Base-by-base conservation (phyloP, 2,113 vertebrate species). In the Xiphophorus maculatus region DNA sequence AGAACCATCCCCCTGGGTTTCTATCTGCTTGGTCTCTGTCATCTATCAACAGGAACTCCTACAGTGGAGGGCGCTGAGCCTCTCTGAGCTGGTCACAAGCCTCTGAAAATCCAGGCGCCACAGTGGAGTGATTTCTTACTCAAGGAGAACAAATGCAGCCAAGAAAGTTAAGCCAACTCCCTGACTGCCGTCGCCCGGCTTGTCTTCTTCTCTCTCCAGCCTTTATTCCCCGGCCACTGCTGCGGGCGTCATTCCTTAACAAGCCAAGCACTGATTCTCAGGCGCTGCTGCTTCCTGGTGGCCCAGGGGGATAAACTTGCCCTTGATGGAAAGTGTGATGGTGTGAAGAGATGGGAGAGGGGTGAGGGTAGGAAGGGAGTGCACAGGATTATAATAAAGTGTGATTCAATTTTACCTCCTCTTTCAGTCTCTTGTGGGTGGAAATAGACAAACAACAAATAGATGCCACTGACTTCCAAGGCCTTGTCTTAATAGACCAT, bases 211-310 rank as follows among this genome's bases (percentile, higher is more conserved):
- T n/a, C 28, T 42, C 76, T 73, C 66, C 71, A 77, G 66, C 65
- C 79, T 86, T 84, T 83, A 86, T 85, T 89, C 80, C 60, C 74
- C 64, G 58, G 72, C 82, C 88, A 82, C 72, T 62, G 74, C 86
- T 75, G 82, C 35, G 17, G 81, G 84, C 70, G 60, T 80, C 73
- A 63, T 79, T 89, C 69, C 75, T 86, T 68, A 74, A 77, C 69
- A 82, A 67, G 40, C 69, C 37, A 62, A 68, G 68, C 60, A n/a
- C 37, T 4, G n/a, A 35, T 71, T 40, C 74, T 42, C n/a, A n/a
- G 63, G 54, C 66, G 28, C 30, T 3, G 42, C 15, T 0, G 58
- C 42, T 79, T 81, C 58, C 48, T 68, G n/a, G 0, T 19, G 32
- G 77, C 44, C 9, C 7, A 58, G 1, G n/a, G 62, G 70, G 33